phyloP scores from a whole-genome alignment of 2,113 vertebrate genomes.

The Pan troglodytes region DNA sequence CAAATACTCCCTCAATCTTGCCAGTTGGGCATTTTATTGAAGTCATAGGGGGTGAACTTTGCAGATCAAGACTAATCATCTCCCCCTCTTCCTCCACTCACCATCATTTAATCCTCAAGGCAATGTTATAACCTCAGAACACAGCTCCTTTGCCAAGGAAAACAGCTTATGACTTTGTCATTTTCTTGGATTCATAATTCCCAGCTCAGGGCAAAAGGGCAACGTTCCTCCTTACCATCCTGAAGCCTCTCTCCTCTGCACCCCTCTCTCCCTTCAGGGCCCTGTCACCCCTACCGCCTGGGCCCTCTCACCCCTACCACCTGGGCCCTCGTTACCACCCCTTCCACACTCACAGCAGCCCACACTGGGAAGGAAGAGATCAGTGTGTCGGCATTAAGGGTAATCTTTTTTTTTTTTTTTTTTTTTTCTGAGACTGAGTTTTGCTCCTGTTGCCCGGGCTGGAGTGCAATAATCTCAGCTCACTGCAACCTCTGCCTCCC shows the following conservation, averaged over 20 bases:
- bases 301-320: background rate
- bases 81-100: background rate
- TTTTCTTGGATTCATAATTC: background rate
- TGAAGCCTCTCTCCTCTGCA: background rate
- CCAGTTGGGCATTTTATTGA: background rate
- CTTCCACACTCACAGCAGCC: background rate
- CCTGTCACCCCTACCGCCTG: background rate
- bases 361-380: background rate
- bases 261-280: background rate
- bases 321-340: background rate
- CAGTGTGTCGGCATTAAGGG: background rate
- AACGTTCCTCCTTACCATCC: background rate
- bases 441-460: no score
- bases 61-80: background rate
- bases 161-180: background rate
- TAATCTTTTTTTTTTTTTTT: background rate
- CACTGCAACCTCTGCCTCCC: no score
- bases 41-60: background rate
- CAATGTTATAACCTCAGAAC: background rate
- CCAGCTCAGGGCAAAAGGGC: background rate
- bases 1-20: background rate
- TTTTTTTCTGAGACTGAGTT: no score
- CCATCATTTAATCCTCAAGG: background rate
- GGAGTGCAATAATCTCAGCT: no score
- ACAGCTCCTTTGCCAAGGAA: conserved; percentile 4